Evolutionary conservation across 2,113 vertebrate genomes (phyloP), one percentile per base, ranked within the genome.

Genomic region (Paramormyrops kingsleyae): DNA sequence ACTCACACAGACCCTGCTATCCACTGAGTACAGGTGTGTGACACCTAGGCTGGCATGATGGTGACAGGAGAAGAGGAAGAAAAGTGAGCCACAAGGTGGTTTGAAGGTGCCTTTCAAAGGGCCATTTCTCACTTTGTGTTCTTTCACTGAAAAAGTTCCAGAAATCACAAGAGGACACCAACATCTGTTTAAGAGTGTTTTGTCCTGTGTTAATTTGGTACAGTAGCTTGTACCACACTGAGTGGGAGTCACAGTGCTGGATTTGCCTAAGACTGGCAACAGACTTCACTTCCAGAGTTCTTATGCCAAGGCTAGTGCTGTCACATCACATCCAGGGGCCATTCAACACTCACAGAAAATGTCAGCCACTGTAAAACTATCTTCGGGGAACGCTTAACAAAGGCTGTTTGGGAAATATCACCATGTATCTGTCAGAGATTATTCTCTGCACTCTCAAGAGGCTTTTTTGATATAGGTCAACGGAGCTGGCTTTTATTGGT

Each of bases 331-430:
- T 90, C 89, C 52, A 83, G 88, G 89, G 90, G 92, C 89, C 91
- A 85, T 95, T 95, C 94, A 86, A 93, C 89, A 90, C 88, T 74
- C 92, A 91, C 84, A 31, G 89, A 87, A 94, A 95, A 95, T 95
- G 95, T 95, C 94, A 95, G 94, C 94, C 92, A 94, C 91, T 91
- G 93, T 95, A 95, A 96, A 92, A 88, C 90, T 77, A 91, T 92
- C 89, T 89, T 42, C 10, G 13, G 74, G 74, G 74, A 35, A 42
- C 0, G 74, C 39, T 46, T 44, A 44, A 44, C 44, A 46, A 83
- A 44, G n/a, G 46, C 84, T 50, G 15, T 52, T 87, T 87, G n/a
- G 49, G 84, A 87, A 87, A 53, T 86, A 46, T 52, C 84, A 87
- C n/a, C 13, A 1, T 87, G 84, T 90, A 27, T 87, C 46, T 87